A percentile compares a stretch with the other conserved stretches of the same genome.
Conservation (phyloP, 1,140 invertebrate genomes). For the Spodoptera frugiperda region DNA sequence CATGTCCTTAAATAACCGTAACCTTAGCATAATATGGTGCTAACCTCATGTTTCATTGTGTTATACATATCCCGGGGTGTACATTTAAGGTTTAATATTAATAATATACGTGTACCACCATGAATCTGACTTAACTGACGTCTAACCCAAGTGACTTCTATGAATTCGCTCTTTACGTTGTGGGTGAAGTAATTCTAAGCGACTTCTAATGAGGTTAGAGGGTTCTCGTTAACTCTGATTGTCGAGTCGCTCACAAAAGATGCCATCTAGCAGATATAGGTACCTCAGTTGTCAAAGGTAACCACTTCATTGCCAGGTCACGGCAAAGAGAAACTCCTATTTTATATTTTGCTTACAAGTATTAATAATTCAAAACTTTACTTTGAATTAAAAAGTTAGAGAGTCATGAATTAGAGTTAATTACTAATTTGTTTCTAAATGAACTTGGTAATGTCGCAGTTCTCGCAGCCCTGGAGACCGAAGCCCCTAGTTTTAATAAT, state of each 20-base stretch:
- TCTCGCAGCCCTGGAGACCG: slow-evolving; percentile 6
- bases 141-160: neutral
- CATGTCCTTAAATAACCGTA: slow-evolving; percentile 12
- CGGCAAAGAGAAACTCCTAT: neutral
- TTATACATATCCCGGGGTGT: neutral
- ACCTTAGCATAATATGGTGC: slow-evolving; percentile 13
- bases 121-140: neutral
- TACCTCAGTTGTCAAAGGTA: slow-evolving; percentile 25
- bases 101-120: no score
- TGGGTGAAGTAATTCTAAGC: slow-evolving; percentile 18
- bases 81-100: slow-evolving; percentile 21
- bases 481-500: slow-evolving; percentile 38
- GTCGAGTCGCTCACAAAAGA: slow-evolving; percentile 1
- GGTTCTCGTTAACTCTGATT: slow-evolving; percentile 2
- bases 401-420: slow-evolving; percentile 25
- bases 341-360: slow-evolving; percentile 23
- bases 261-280: neutral
- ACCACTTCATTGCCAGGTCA: slow-evolving; percentile 1
- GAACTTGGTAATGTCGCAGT: slow-evolving; percentile 34
- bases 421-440: slow-evolving; percentile 39
- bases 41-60: slow-evolving; percentile 22
- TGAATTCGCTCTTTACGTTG: neutral
- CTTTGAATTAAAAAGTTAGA: slow-evolving; percentile 36
- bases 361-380: slow-evolving; percentile 24
- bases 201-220: slow-evolving; percentile 14